These are phyloP conservation scores for Zaprionus africanus DNA, from an alignment of 1,140 invertebrate species.

Conservation along the genomic window DNA sequence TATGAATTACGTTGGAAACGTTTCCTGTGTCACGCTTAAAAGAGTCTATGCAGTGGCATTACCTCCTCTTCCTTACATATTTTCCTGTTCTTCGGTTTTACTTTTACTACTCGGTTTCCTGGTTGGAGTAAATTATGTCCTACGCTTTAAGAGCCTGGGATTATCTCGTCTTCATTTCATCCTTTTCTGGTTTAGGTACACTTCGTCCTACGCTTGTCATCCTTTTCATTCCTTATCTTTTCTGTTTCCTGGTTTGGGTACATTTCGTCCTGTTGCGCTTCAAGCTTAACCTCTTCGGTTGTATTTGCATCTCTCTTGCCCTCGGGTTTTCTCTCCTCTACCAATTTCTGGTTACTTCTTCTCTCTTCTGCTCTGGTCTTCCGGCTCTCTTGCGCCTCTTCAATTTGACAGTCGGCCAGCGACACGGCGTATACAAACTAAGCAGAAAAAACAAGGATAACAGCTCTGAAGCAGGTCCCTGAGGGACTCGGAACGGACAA, in stretches of 20 bases:
- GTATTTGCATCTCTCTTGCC: neutral
- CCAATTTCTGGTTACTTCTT: neutral
- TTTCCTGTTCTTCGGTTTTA: no score
- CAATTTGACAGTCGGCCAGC: conserved; percentile 29
- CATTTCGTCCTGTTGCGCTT: neutral
- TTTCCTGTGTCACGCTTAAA: neutral
- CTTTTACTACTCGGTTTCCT: neutral
- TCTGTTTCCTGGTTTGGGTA: neutral
- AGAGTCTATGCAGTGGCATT: conserved; percentile 52
- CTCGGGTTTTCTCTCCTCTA: neutral
- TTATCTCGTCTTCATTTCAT: conserved; percentile 21
- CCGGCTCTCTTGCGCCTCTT: neutral
- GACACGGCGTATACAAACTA: conserved; percentile 18
- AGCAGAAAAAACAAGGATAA: neutral
- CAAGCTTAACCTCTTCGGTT: neutral
- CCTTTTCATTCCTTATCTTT: neutral
- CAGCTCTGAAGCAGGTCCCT: neutral
- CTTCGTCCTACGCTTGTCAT: neutral
- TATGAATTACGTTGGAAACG: neutral
- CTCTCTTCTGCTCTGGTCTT: neutral
- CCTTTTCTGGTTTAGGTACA: neutral
- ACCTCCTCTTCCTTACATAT: conserved; percentile 15
- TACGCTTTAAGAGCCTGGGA: neutral
- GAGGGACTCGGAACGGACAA: conserved; percentile 1
- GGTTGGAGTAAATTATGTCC: neutral